Conservation (phyloP, 2,888 invertebrate genomes). For the Dugesia japonica region DNA sequence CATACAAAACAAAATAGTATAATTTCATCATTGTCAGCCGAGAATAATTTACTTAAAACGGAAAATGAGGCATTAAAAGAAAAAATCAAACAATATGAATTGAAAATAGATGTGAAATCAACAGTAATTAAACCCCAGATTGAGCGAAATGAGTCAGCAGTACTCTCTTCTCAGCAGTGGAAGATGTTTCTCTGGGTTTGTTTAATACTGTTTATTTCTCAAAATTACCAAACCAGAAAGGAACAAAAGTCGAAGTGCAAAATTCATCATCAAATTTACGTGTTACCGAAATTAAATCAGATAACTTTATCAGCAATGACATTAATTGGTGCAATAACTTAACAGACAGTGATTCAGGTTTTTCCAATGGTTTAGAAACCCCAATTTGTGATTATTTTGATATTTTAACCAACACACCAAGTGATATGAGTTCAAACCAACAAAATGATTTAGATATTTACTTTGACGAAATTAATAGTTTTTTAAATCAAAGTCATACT, state of each 20-base stretch:
- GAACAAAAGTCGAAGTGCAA: too few relatives aligned
- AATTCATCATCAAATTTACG: too few relatives aligned
- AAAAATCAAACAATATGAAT: not conserved
- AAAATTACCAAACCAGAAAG: too few relatives aligned
- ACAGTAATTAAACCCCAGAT: not conserved
- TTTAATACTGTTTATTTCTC: not conserved
- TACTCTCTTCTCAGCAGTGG: conserved; percentile 2
- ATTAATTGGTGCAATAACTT: not conserved
- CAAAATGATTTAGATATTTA: not conserved
- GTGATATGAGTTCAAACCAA: not conserved
- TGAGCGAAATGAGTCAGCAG: conserved; percentile 11
- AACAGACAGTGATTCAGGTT: not conserved
- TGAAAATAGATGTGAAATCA: not conserved
- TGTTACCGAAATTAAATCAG: too few relatives aligned
- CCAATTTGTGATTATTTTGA: not conserved
- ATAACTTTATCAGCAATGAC: too few relatives aligned
- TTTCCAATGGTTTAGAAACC: not conserved
- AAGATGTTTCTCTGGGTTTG: not conserved
- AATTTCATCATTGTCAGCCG: not conserved
- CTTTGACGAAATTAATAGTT: not conserved
- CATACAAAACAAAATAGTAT: not conserved
- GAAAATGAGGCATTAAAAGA: conserved; percentile 12
- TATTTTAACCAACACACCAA: not conserved
- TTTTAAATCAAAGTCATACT: not conserved
- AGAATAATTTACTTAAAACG: not conserved